phyloP scores from a whole-genome alignment of 2,797 vertebrate genomes.

The Channa striata region DNA sequence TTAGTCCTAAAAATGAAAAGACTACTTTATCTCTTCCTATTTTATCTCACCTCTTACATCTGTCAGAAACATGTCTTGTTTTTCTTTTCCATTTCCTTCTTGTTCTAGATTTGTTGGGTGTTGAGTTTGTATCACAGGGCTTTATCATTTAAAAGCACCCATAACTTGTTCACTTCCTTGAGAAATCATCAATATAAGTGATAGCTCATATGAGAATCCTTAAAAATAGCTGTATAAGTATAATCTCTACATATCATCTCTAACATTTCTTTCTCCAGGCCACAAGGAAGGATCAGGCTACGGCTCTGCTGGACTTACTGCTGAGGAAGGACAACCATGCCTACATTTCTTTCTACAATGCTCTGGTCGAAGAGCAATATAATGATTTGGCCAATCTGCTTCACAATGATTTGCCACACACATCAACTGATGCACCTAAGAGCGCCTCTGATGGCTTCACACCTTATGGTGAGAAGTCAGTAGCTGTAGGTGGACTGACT shows the following conservation, averaged over 20 bases:
- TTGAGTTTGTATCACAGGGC: too few species aligned
- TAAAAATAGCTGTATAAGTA: not conserved
- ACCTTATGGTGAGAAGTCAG: constrained; percentile 84
- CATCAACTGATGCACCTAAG: constrained; percentile 78
- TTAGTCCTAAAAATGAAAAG: too few species aligned
- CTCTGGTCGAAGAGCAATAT: constrained; percentile 91
- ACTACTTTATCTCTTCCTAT: too few species aligned
- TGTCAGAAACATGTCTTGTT: not conserved
- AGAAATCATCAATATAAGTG: not conserved
- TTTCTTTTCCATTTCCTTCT: too few species aligned
- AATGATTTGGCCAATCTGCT: constrained; percentile 91
- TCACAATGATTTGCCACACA: constrained; percentile 81
- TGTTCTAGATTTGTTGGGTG: too few species aligned
- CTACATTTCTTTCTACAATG: constrained; percentile 96
- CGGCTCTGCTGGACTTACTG: constrained; percentile 88
- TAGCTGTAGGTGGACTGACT: not conserved
- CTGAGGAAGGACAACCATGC: constrained; percentile 90
- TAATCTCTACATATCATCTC: not conserved
- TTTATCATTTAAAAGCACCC: not conserved
- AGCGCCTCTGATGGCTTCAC: constrained; percentile 81
- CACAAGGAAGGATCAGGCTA: constrained; percentile 88
- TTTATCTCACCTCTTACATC: not conserved
- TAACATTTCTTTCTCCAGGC: constrained; percentile 69
- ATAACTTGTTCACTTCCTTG: not conserved
- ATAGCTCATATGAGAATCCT: not conserved